phyloP scores from a whole-genome alignment of 2,113 vertebrate species.

The Phalacrocorax pelagicus region DNA sequence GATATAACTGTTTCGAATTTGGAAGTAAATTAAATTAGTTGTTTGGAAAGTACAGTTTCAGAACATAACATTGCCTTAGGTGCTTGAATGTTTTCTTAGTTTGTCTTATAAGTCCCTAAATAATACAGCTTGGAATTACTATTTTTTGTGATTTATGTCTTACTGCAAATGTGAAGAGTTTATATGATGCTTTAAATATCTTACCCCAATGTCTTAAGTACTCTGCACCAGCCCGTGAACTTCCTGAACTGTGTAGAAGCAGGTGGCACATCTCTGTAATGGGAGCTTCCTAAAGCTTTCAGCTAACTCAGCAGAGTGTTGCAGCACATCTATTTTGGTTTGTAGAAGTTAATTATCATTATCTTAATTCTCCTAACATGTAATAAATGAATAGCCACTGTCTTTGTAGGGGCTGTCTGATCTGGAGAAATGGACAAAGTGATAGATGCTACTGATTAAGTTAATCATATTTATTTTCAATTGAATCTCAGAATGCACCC shows the following conservation, averaged over 20 bases:
- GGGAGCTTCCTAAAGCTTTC: neutral
- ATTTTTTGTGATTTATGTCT: neutral
- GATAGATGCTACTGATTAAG: neutral
- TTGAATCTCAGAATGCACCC: neutral
- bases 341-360: neutral
- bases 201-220: neutral
- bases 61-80: neutral
- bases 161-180: neutral
- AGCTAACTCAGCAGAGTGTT: neutral
- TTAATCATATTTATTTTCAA: neutral
- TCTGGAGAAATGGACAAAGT: neutral
- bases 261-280: neutral
- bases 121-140: neutral
- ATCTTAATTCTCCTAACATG: neutral
- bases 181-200: neutral
- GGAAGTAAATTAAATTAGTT: neutral
- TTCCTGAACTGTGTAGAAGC: neutral
- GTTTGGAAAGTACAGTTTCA: neutral
- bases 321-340: neutral
- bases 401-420: neutral
- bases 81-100: neutral
- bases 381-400: neutral
- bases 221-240: neutral
- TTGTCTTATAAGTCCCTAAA: neutral
- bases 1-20: neutral